A percentile compares a stretch with the other conserved stretches of the same genome.
Conservation (phyloP, 2,113 vertebrate genomes). For the Mesocricetus auratus region DNA sequence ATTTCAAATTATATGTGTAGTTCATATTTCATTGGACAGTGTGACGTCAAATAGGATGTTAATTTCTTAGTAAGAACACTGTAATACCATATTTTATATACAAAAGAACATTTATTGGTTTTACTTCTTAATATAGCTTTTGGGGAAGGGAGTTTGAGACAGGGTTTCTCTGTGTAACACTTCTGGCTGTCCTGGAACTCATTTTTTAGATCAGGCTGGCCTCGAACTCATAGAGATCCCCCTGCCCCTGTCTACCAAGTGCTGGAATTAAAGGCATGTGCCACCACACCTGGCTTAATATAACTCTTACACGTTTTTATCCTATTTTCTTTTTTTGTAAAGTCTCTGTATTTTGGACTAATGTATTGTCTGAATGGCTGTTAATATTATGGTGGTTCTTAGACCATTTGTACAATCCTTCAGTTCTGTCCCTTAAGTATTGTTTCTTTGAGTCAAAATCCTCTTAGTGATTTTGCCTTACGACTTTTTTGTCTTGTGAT, state of each 20-base stretch:
- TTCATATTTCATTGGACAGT: slow-evolving; percentile 28
- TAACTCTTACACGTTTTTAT: slow-evolving; percentile 51
- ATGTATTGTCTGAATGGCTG: slow-evolving; percentile 25
- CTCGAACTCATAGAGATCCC: not conserved
- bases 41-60: slow-evolving; percentile 38
- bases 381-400: slow-evolving; percentile 43
- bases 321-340: not conserved
- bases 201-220: not conserved
- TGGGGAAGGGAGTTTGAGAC: not conserved
- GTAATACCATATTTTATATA: slow-evolving; percentile 39
- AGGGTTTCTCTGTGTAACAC: not conserved
- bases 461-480: not conserved
- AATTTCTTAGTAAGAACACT: slow-evolving; percentile 48
- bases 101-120: slow-evolving; percentile 62
- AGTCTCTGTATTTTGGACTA: slow-evolving; percentile 10
- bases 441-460: slow-evolving; percentile 62
- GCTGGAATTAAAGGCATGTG: not conserved
- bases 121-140: slow-evolving; percentile 44
- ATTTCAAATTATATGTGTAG: slow-evolving; percentile 33
- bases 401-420: no score
- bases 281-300: not conserved
- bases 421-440: no score
- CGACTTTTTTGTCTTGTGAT: not conserved
- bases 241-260: not conserved
- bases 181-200: not conserved